Conservation (phyloP, 2,113 vertebrate genomes). For the Alethe diademata region DNA sequence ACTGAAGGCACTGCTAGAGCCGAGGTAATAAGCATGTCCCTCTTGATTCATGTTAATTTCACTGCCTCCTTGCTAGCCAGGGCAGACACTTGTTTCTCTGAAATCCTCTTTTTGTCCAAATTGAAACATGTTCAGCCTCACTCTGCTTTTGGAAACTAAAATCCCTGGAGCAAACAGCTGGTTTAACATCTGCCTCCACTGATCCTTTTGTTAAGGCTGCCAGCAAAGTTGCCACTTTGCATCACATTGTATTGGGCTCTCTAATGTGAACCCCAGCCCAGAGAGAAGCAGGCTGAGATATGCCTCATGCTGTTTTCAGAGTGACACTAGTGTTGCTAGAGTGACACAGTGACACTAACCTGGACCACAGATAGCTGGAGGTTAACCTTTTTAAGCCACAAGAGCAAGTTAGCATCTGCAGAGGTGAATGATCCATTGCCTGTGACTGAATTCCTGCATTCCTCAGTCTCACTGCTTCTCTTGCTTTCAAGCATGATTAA, state of each 20-base stretch:
- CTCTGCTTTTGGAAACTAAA: background rate
- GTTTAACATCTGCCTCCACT: background rate
- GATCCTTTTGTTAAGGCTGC: background rate
- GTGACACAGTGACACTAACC: background rate
- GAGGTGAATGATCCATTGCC: background rate
- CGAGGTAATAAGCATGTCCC: rapidly evolving
- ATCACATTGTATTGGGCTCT: background rate
- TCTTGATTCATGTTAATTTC: background rate
- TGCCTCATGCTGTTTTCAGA: background rate
- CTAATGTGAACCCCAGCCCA: background rate
- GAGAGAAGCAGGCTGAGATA: background rate
- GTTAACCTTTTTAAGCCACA: background rate
- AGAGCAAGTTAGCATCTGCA: background rate
- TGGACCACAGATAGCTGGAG: background rate
- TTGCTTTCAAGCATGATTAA: background rate
- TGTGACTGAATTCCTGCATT: background rate
- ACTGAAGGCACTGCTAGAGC: background rate
- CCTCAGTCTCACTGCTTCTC: background rate
- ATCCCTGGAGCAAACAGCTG: background rate
- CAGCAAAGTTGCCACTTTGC: background rate
- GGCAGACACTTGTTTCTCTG: background rate
- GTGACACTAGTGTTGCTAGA: background rate
- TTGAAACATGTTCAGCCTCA: background rate
- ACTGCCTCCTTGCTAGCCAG: background rate
- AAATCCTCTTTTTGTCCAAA: background rate